Conservation (phyloP, 2,888 invertebrate genomes). For the Eupithecia dodoneata region DNA sequence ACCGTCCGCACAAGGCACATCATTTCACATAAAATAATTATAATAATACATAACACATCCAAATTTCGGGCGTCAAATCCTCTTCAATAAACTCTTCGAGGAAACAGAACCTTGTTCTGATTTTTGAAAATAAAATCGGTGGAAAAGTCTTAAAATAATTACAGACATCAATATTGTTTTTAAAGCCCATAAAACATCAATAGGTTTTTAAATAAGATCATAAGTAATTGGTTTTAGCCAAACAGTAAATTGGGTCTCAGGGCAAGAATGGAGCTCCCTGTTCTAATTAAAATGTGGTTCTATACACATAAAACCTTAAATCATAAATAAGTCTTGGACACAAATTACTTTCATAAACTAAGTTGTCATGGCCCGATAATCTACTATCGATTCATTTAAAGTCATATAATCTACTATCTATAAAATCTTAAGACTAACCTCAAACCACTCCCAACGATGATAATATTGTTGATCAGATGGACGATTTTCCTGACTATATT, state of each 20-base stretch:
- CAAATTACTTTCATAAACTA: constrained; percentile 71
- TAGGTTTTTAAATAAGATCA: constrained; percentile 10
- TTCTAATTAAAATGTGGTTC: constrained; percentile 32
- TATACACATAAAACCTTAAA: constrained; percentile 59
- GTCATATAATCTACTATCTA: constrained; percentile 71
- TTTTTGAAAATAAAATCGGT: constrained; percentile 76
- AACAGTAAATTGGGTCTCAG: constrained; percentile 22
- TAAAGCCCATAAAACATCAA: constrained; percentile 20
- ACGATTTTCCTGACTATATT: constrained; percentile 75
- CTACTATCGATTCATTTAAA: constrained; percentile 71
- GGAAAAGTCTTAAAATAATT: constrained; percentile 63
- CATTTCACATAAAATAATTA: constrained; percentile 51
- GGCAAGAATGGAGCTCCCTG: constrained; percentile 16
- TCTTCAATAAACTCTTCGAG: constrained; percentile 62
- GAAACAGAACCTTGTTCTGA: constrained; percentile 75
- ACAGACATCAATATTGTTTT: constrained; percentile 36
- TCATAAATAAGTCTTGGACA: constrained; percentile 77
- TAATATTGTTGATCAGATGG: constrained; percentile 72
- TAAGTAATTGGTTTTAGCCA: constrained; percentile 18
- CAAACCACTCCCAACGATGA: constrained; percentile 79
- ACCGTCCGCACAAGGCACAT: constrained; percentile 79
- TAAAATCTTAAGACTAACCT: constrained; percentile 74
- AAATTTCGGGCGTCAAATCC: constrained; percentile 61
- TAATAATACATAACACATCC: constrained; percentile 39
- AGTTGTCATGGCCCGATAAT: constrained; percentile 82